Percentiles rank a stretch among this genome's conserved stretches.
These are phyloP conservation scores for Idris sp. DNA, from an alignment of 1,140 invertebrate genomes.

Conservation along the genomic window DNA sequence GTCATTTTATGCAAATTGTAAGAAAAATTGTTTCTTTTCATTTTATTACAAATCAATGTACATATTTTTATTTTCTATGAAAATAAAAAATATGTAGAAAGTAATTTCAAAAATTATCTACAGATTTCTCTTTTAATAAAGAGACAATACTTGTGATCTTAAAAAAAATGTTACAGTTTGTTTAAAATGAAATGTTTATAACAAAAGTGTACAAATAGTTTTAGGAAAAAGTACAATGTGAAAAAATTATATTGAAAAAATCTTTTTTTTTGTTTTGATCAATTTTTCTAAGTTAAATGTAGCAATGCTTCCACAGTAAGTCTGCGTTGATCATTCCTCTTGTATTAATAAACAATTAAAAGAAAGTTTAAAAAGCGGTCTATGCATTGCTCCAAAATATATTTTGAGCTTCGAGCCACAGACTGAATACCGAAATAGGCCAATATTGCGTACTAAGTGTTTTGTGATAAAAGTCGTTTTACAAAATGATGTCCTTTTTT, in stretches of 20 bases:
- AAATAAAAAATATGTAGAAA: conserved; percentile 36
- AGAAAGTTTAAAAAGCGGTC: conserved; percentile 69
- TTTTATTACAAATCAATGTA: too few relatives aligned
- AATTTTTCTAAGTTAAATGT: conserved; percentile 68
- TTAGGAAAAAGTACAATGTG: conserved; percentile 23
- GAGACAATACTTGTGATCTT: too few relatives aligned
- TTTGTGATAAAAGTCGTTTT: conserved; percentile 44
- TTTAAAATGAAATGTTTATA: conserved; percentile 8
- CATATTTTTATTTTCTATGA: conserved; percentile 29
- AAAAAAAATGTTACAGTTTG: too few relatives aligned
- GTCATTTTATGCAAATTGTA: too few relatives aligned
- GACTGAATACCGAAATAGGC: conserved; percentile 49
- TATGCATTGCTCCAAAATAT: conserved; percentile 69
- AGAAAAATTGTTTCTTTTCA: too few relatives aligned
- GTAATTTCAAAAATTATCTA: not conserved
- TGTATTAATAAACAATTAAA: conserved; percentile 64
- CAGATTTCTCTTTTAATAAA: conserved; percentile 29
- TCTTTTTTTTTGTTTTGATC: conserved; percentile 17
- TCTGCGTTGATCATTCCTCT: conserved; percentile 69
- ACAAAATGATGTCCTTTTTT: not conserved
- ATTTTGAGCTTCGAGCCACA: conserved; percentile 59
- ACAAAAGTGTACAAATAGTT: conserved; percentile 22
- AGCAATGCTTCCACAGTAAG: conserved; percentile 71
- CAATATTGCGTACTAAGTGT: conserved; percentile 23
- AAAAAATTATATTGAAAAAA: conserved; percentile 25